Base-by-base conservation (phyloP, 2,113 vertebrate species). In the Neodontobutis hainanensis region DNA sequence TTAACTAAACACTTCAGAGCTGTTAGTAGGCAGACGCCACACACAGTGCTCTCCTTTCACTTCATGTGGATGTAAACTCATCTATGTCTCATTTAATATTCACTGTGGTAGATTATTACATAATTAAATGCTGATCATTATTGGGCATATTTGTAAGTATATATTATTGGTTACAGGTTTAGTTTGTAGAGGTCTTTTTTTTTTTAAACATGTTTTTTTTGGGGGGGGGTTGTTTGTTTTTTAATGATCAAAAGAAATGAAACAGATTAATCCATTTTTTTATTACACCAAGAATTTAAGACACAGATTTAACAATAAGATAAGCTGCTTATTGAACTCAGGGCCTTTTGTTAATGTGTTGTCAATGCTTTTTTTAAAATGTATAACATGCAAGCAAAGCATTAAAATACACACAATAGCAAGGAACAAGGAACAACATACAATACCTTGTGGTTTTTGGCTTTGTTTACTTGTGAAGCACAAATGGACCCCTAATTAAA, bases 401-500 rank as follows among this genome's bases (percentile, higher is more conserved):
- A 36, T 16, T 46, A 52, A 84, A 48, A 16, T 50, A 58, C 69
- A 70, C 43, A 61, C 47, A 55, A 38, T 19, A 65, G 6, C 3
- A 8, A 55, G 32, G 32, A 5, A 10, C 34, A 62, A 2, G 59
- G 6, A 62, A 53, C 0, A 43, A 7, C 35, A 4, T 35, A 51
- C 65, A 67, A 12, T 94, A 95, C 94, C 93, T 94, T 92, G 40
- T 7, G 90, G 78, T 66, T 74, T 87, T 92, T 90, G 56, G 71
- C 19, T 53, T 64, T 84, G 8, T 80, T 86, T 80, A 65, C 64
- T 32, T 77, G 66, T 80, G 81, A 36, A 55, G 34, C 8, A 53
- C 38, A 67, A 59, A 57, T 63, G 48, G 73, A 78, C 77, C 92
- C 78, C 86, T 93, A 69, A 71, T 19, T 6, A 80, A 68, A 6